Base-by-base conservation (phyloP, 2,888 invertebrate genomes). In the Drosophila putrida region DNA sequence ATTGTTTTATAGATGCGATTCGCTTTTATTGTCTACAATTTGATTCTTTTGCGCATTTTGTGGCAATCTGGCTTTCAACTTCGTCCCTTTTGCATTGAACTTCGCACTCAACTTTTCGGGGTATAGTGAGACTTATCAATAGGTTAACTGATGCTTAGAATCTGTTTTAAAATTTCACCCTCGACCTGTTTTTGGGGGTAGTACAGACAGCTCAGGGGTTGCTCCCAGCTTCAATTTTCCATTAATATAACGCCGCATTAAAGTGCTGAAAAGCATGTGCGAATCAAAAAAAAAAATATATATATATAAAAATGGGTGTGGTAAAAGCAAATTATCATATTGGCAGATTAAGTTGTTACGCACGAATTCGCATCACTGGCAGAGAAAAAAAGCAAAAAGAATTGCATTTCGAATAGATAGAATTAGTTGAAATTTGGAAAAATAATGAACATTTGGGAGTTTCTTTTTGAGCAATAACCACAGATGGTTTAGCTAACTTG, bases 1-100 rank as follows among this genome's bases (percentile, higher is more conserved):
- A 78, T 77, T 77, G 77, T 75, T 78, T 69, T 68, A 75, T 68
- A 54, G 78, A 65, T 68, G 64, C 65, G 71, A 66, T 66, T 75
- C 61, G 64, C 63, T 78, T 77, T 77, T 78, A 77, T 77, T 77
- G 78, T 78, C 78, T 67, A 64, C 41, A 57, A 13, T 64, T 70
- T 47, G 51, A 54, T 66, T 62, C 51, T 64, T 55, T 70, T 78
- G 76, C 80, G 65, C 80, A 77, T 68, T 80, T 75, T 46, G 50
- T 63, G 65, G 71, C 80, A 80, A 69, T 69, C 60, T 78, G 61
- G 59, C 41, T 60, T 51, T 60, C 36, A 43, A 53, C 35, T 20
- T 13, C 41, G 15, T 44, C 36, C 9, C n/a, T n/a, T 53, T 53
- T 10, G 4, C 38, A 36, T 39, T 28, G 11, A 28, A 39, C 27